Evolutionary conservation across 1,140 invertebrate genomes (phyloP), one percentile per base, ranked within the genome.

Genomic region (Hydropsyche tenuis): DNA sequence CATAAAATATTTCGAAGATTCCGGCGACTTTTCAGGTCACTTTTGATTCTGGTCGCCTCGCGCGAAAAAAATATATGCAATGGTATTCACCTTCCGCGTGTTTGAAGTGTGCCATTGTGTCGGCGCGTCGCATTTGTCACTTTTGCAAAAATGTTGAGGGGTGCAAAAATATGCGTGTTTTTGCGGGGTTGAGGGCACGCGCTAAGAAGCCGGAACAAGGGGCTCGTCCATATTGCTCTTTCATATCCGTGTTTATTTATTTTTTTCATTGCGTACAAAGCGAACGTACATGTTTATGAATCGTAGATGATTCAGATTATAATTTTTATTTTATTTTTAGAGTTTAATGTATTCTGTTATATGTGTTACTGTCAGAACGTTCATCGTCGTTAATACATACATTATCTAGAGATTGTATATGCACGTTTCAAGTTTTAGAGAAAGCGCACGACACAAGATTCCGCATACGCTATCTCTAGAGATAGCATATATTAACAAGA

Each of bases 101-200:
- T 70, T 70, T 69, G 51, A 56, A 70, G 48, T 70, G 68, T 43
- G 48, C 68, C 66, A 69, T 69, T 69, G 68, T 42, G 68, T 42
- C 60, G 11, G 16, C 18, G 23, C 1, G 66, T 22, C 22, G 27
- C 27, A 56, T 45, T 70, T 70, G 68, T 70, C 68, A 46, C 51
- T 27, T 23, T 48, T 46, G 42, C 43, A 65, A 42, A 56, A 70
- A 53, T n/a, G 30, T n/a, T 63, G 4, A 53, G 66, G 68, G 68
- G 48, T 70, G 68, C 18, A 16, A 56, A 70, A 70, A 37, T 68
- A 16, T 68, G 45, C 45, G 12, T 23, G 23, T 62, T 62, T 62
- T 51, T 37, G 30, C 30, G 3, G 30, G 30, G 30, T 37, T 37
- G 9, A 53, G n/a, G 16, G 48, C 48, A 20, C 16, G 48, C 18